Conservation (phyloP, 1,140 invertebrate species). For the Coelopa frigida region DNA sequence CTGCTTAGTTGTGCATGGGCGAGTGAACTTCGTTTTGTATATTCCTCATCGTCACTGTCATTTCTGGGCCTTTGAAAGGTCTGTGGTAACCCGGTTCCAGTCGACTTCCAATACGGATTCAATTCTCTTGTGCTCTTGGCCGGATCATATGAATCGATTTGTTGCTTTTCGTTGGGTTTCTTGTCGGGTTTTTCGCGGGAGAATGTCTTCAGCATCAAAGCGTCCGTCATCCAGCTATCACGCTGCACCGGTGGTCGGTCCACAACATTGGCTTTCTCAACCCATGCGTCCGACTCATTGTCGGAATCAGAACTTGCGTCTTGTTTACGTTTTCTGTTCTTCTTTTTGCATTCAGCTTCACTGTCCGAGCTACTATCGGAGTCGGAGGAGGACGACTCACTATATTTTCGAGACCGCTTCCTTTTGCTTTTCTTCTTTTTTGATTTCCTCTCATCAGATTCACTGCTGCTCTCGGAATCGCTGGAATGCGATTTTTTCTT, state of each 20-base stretch:
- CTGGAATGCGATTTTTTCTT: conserved; percentile 22
- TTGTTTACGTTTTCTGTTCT: conserved; percentile 26
- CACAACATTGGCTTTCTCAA: conserved; percentile 44
- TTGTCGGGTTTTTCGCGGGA: conserved; percentile 44
- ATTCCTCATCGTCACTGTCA: conserved; percentile 18
- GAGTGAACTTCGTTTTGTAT: no score
- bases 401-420: no score
- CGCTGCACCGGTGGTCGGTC: conserved; percentile 24
- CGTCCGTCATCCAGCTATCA: conserved; percentile 54
- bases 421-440: conserved; percentile 31
- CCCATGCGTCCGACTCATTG: conserved; percentile 47
- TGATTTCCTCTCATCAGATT: no score
- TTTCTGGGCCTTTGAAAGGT: conserved; percentile 48
- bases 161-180: conserved; percentile 46
- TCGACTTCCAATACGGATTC: conserved; percentile 90
- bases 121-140: conserved; percentile 68
- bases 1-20: neutral
- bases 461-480: no score
- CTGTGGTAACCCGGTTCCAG: conserved; percentile 72
- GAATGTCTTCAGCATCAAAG: conserved; percentile 47
- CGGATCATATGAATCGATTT: conserved; percentile 58
- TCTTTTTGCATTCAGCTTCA: conserved; percentile 32
- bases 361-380: no score
- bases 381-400: no score
- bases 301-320: conserved; percentile 13